phyloP scores from a whole-genome alignment of 2,113 vertebrate genomes.

The Stomatorhinus ivindoensis region DNA sequence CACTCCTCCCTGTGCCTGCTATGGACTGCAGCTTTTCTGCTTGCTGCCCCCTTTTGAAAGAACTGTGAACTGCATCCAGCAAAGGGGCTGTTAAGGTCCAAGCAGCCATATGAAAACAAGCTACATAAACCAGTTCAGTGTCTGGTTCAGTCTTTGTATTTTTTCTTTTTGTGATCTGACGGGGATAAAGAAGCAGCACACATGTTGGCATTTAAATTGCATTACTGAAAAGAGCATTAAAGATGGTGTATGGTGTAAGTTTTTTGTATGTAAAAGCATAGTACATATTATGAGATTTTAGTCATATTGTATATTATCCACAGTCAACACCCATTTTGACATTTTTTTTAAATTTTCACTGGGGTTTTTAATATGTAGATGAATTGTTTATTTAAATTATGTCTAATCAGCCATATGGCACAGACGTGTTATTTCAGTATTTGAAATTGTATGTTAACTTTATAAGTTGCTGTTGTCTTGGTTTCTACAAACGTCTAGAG shows the following conservation, averaged over 20 bases:
- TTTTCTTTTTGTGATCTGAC: neutral
- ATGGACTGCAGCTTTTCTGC: constrained; percentile 64
- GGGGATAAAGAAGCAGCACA: neutral
- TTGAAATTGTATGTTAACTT: neutral
- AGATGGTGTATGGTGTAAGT: neutral
- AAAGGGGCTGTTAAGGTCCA: constrained; percentile 48
- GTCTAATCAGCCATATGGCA: neutral
- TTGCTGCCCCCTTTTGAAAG: constrained; percentile 85
- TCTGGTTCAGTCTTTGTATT: neutral
- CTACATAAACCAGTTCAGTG: neutral
- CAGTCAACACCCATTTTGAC: neutral
- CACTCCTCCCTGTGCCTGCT: constrained; percentile 67
- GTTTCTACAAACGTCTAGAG: neutral
- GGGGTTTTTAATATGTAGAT: neutral
- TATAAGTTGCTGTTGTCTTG: neutral
- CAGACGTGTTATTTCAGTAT: neutral
- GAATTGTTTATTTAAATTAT: neutral
- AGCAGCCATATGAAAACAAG: neutral
- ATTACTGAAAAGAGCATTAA: neutral
- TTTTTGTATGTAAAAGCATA: neutral
- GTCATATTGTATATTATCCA: neutral
- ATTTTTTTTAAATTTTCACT: neutral
- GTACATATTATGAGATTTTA: neutral
- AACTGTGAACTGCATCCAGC: constrained; percentile 49
- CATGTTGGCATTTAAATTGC: neutral